These are phyloP conservation scores for Lucifuga dentata DNA, from an alignment of 2,113 vertebrate species.

Conservation along the genomic window DNA sequence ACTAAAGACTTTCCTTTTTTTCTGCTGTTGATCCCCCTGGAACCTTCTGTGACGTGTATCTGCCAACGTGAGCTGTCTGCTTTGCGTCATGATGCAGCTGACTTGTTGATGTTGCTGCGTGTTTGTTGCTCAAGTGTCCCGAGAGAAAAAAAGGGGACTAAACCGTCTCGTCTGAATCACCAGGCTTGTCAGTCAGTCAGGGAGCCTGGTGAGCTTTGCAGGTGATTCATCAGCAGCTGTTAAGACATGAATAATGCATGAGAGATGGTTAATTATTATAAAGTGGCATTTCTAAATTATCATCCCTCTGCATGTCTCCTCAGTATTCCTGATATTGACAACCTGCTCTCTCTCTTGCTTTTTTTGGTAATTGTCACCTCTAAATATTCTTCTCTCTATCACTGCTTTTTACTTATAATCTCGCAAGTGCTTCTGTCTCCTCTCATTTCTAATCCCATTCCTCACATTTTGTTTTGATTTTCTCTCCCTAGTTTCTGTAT, in stretches of 20 bases:
- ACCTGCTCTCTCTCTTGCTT: neutral
- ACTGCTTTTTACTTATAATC: constrained; percentile 1
- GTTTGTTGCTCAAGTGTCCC: constrained; percentile 44
- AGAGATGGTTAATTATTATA: constrained; percentile 12
- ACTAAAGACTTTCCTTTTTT: neutral
- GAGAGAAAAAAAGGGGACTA: constrained; percentile 13
- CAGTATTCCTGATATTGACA: constrained; percentile 18
- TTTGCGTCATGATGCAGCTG: constrained; percentile 41
- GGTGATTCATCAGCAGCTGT: constrained; percentile 45
- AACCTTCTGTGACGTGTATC: neutral
- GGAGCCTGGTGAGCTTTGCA: constrained; percentile 29
- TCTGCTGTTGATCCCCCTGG: constrained; percentile 29
- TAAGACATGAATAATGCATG: constrained; percentile 63
- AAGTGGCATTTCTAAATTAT: constrained; percentile 34
- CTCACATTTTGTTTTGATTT: neutral
- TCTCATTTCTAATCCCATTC: constrained; percentile 31
- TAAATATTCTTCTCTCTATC: neutral
- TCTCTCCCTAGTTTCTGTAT: too few relatives aligned
- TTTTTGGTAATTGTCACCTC: constrained; percentile 1
- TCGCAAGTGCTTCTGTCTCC: constrained; percentile 10
- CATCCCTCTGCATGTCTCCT: neutral
- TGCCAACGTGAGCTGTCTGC: constrained; percentile 25
- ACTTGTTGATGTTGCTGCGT: constrained; percentile 35
- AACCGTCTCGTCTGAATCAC: constrained; percentile 47
- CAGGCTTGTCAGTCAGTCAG: constrained; percentile 57